Evolutionary conservation across 1,140 invertebrate species (phyloP).

Genomic region (Drosophila pallidifrons): DNA sequence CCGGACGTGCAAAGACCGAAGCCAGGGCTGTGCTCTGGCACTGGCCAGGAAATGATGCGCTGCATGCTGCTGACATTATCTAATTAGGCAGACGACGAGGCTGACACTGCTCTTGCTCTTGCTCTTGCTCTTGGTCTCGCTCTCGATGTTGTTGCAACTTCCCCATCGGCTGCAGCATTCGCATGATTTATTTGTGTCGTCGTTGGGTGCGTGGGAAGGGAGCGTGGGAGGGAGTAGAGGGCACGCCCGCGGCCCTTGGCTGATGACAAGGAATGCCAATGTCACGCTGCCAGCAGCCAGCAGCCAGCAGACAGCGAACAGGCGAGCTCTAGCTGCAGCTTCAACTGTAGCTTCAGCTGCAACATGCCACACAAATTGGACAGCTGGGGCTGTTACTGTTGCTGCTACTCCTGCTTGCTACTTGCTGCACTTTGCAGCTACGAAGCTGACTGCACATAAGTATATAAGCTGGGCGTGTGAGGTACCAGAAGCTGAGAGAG

Average conservation of each 20-base stretch:
- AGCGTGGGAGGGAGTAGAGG: neutral
- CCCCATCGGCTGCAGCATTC: constrained; percentile 36
- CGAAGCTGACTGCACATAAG: constrained; percentile 3
- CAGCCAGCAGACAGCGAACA: neutral
- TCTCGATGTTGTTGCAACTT: neutral
- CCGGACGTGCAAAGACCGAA: constrained; percentile 26
- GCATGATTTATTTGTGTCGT: constrained; percentile 65
- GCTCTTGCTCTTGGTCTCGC: neutral
- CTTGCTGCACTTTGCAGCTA: neutral
- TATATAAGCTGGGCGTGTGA: constrained; percentile 4
- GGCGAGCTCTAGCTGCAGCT: too few species aligned
- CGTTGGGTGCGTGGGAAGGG: neutral
- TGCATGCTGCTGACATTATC: constrained; percentile 76
- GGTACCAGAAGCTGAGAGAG: neutral
- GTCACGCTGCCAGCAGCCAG: constrained; percentile 44
- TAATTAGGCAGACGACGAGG: constrained; percentile 65
- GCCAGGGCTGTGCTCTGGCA: constrained; percentile 3
- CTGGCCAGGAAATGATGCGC: constrained; percentile 41
- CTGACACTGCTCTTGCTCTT: neutral
- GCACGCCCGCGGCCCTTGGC: neutral
- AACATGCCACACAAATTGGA: constrained; percentile 39
- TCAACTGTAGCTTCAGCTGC: neutral
- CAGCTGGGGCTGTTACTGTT: constrained; percentile 17
- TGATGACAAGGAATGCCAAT: constrained; percentile 70
- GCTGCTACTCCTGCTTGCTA: neutral